phyloP scores from a whole-genome alignment of 2,113 vertebrate genomes.

The Oryctolagus cuniculus region DNA sequence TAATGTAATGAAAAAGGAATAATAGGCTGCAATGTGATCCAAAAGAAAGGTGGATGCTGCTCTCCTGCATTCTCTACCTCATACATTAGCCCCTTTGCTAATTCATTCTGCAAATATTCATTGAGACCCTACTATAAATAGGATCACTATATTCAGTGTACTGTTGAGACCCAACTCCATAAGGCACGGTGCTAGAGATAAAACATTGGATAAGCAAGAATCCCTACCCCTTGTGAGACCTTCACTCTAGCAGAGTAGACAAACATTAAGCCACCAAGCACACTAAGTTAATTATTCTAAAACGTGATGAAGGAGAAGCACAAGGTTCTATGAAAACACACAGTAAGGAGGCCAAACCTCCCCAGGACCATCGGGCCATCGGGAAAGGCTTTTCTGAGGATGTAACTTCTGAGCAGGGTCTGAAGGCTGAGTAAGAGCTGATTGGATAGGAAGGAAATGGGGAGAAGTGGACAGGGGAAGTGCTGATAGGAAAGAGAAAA shows the following conservation, averaged over 20 bases:
- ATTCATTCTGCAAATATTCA: conserved; percentile 41
- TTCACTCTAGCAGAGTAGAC: background rate
- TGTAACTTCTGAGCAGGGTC: background rate
- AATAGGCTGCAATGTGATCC: background rate
- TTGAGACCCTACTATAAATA: background rate
- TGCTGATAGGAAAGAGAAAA: background rate
- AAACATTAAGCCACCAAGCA: background rate
- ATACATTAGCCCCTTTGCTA: background rate
- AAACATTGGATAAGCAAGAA: conserved; percentile 14
- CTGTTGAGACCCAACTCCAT: background rate
- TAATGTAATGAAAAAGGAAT: conserved; percentile 48
- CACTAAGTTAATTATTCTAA: background rate
- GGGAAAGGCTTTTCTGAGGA: conserved; percentile 14
- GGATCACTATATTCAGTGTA: background rate
- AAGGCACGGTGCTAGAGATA: background rate
- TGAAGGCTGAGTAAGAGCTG: background rate
- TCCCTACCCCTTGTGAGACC: background rate
- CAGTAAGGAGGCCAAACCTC: background rate
- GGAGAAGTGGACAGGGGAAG: background rate
- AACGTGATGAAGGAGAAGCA: conserved; percentile 21
- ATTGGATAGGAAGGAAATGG: background rate
- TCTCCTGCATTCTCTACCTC: background rate
- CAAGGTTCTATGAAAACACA: background rate
- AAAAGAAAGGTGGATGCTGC: background rate
- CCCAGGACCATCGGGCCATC: background rate